phyloP scores from a whole-genome alignment of 1,140 invertebrate species.

The Drosophila funebris region DNA sequence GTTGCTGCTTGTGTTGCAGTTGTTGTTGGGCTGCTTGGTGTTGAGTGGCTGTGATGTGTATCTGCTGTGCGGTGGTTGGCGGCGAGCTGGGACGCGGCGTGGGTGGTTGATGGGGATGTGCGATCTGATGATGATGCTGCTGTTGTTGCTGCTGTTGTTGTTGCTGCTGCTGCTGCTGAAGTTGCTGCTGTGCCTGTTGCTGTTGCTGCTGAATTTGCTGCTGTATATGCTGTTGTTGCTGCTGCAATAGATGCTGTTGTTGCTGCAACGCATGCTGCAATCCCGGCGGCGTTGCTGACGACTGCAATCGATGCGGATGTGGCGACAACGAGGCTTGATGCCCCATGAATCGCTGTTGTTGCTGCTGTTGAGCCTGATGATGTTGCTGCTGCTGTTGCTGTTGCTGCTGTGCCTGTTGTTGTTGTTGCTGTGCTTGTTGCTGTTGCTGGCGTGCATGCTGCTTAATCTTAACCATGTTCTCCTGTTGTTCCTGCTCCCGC shows the following conservation, averaged over 20 bases:
- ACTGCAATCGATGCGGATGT: conserved; percentile 63
- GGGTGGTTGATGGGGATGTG: conserved; percentile 65
- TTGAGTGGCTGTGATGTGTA: conserved; percentile 76
- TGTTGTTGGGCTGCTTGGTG: conserved; percentile 80
- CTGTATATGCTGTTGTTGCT: conserved; percentile 49
- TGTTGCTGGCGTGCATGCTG: conserved; percentile 75
- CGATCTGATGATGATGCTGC: conserved; percentile 66
- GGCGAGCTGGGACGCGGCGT: conserved; percentile 64
- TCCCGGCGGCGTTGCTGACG: conserved; percentile 63
- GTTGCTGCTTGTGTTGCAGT: conserved; percentile 72
- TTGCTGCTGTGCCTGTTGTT: conserved; percentile 69
- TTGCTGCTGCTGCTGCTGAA: conserved; percentile 56
- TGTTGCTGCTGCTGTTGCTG: conserved; percentile 64
- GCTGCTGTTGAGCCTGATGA: conserved; percentile 62
- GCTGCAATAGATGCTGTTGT: conserved; percentile 63
- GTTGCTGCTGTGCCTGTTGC: conserved; percentile 30
- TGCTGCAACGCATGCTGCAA: conserved; percentile 74
- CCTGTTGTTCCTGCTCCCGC: conserved; percentile 72
- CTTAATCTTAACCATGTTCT: conserved; percentile 79
- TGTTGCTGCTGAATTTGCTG: conserved; percentile 50
- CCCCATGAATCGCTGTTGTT: conserved; percentile 61
- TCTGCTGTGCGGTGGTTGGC: conserved; percentile 77
- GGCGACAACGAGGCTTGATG: conserved; percentile 68
- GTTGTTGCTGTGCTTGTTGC: conserved; percentile 66
- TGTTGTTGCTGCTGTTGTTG: conserved; percentile 64